Evolutionary conservation across 2,113 vertebrate genomes (phyloP).

Genomic region (Regulus satrapa): DNA sequence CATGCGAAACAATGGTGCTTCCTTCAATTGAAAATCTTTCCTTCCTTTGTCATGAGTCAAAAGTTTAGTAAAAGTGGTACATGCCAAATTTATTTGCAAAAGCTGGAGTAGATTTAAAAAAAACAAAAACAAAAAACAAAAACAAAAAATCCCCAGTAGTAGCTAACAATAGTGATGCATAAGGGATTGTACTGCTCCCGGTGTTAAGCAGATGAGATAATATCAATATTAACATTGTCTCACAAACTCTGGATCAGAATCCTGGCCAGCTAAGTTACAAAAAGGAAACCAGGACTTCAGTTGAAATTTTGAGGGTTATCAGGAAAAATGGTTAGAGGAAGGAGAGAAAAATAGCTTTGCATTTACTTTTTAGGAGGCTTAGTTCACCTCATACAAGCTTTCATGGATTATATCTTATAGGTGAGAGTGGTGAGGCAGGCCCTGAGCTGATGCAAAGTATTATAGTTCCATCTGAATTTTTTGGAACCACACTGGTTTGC

Average conservation of each 20-base stretch:
- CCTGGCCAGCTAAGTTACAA: background rate
- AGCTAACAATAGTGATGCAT: slow-evolving; percentile 6
- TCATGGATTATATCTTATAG: background rate
- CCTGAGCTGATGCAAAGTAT: background rate
- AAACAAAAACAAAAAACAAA: background rate
- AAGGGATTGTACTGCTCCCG: background rate
- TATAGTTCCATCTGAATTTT: background rate
- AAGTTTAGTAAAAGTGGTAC: slow-evolving; percentile 10
- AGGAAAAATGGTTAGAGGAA: background rate
- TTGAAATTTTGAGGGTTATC: background rate
- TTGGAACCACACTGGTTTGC: background rate
- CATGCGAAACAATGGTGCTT: slow-evolving; percentile 53
- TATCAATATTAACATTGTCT: background rate
- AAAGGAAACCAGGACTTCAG: background rate
- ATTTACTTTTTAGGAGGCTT: background rate
- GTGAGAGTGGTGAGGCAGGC: background rate
- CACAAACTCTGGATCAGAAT: background rate
- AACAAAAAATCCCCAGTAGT: background rate
- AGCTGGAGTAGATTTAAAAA: background rate
- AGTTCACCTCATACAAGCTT: background rate
- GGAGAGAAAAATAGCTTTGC: background rate
- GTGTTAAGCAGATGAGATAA: background rate
- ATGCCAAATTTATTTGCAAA: slow-evolving; percentile 29
- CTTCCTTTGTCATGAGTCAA: slow-evolving; percentile 61
- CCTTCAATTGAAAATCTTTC: slow-evolving; percentile 67